Evolutionary conservation across 2,797 vertebrate species (phyloP), one percentile per base, ranked within the genome.

Genomic region (Pelochelys cantorii): DNA sequence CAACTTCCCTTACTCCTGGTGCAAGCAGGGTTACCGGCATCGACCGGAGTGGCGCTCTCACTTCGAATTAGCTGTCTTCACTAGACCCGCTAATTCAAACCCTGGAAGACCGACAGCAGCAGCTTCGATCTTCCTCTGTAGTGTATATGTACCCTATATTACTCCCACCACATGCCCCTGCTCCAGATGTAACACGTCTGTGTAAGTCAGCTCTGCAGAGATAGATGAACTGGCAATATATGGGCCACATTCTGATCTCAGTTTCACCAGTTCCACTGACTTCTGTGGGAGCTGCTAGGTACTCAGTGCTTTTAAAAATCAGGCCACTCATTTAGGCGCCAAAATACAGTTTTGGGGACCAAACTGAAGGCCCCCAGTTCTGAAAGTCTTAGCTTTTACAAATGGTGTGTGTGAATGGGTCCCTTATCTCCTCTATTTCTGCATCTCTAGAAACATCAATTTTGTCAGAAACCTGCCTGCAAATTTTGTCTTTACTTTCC

Each of bases 381-480:
- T 65, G 79, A 91, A 95, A 87, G 83, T 37, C 84, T 94, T 92
- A 25, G 79, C 87, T 85, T 93, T 94, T 92, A 88, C 92, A 80
- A 10, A 68, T 34, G n/a, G 31, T 20, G 8, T 34, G 15, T n/a
- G n/a, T 68, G 65, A 68, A 34, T 68, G n/a, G 65, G 17, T 68
- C 17, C 65, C 15, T 68, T 56, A 92, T 0, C 0, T 42, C 74
- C 87, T 42, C 74, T 81, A 83, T 79, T 78, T 14, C 95, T 0
- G 23, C 85, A 54, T 93, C 68, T 27, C 86, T 91, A 91, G 86
- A 96, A 95, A 79, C 93, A 90, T 57, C 68, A 85, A 62, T 17
- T 94, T 95, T 94, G 79, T 95, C 56, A 94, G 88, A 93, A 87
- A 91, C 42, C 42, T 8, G 42, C 8, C 92, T 83, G 81, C 93